Conservation (phyloP, 2,888 invertebrate species). For the Ditula angustiorana region DNA sequence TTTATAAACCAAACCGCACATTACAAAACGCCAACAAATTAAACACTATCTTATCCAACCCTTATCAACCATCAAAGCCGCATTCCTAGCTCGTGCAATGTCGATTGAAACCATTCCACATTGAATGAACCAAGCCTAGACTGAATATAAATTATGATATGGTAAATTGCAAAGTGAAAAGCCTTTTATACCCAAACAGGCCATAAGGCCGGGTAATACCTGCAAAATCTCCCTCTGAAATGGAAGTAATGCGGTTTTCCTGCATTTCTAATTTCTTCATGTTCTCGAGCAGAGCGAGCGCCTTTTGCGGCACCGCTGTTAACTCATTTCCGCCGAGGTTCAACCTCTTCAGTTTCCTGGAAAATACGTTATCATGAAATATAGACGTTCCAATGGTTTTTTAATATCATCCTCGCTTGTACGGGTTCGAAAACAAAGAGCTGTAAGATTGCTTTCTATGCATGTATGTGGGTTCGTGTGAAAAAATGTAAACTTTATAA, state of each 20-base stretch:
- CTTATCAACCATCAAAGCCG: too few relatives aligned
- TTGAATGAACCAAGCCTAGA: too few relatives aligned
- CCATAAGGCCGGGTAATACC: constrained; percentile 78
- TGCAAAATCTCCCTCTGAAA: constrained; percentile 94
- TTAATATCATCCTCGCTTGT: background rate
- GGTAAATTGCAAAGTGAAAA: background rate
- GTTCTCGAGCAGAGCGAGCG: constrained; percentile 91
- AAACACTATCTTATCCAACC: too few relatives aligned
- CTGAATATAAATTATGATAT: too few relatives aligned
- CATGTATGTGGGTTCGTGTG: too few relatives aligned
- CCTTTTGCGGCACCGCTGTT: constrained; percentile 90
- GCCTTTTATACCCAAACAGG: background rate
- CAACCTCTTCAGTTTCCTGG: constrained; percentile 91
- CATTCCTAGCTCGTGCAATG: too few relatives aligned
- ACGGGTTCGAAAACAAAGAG: too few relatives aligned
- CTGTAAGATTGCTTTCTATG: too few relatives aligned
- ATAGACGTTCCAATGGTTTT: background rate
- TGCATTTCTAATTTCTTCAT: constrained; percentile 95
- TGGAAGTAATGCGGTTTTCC: constrained; percentile 91
- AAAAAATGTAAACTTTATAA: too few relatives aligned
- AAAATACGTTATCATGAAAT: constrained; percentile 40
- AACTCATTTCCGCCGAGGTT: constrained; percentile 95
- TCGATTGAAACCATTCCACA: too few relatives aligned
- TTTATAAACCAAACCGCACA: too few relatives aligned
- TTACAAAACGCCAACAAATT: too few relatives aligned